Evolutionary conservation across 2,888 invertebrate genomes (phyloP).

Genomic region (Diloba caeruleocephala): DNA sequence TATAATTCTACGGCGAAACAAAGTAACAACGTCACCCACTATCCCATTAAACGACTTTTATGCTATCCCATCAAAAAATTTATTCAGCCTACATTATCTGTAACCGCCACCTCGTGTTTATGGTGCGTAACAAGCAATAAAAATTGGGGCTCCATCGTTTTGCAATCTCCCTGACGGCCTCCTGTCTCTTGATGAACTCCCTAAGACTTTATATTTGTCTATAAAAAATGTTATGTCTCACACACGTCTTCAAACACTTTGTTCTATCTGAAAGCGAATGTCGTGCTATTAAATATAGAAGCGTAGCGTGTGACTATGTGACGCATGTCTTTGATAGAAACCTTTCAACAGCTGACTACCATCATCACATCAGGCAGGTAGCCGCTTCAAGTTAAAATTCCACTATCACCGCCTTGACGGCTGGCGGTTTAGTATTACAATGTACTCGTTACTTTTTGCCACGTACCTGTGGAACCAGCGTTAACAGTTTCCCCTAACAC

Average conservation of each 20-base stretch:
- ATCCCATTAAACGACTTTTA: conserved; percentile 79
- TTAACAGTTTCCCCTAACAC: too few relatives aligned
- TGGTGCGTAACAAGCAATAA: conserved; percentile 87
- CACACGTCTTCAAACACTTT: conserved; percentile 49
- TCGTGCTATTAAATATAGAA: conserved; percentile 33
- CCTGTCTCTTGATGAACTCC: conserved; percentile 80
- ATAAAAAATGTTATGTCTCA: conserved; percentile 81
- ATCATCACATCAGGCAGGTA: too few relatives aligned
- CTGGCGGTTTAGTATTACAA: too few relatives aligned
- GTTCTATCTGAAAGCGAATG: conserved; percentile 16
- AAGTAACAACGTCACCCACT: conserved; percentile 54
- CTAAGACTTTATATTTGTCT: conserved; percentile 81
- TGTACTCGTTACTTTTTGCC: too few relatives aligned
- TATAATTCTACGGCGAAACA: conserved; percentile 20
- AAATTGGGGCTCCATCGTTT: conserved; percentile 83
- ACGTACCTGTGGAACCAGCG: too few relatives aligned
- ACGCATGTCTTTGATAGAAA: too few relatives aligned
- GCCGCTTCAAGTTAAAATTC: too few relatives aligned
- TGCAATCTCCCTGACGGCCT: conserved; percentile 76
- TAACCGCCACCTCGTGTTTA: conserved; percentile 80
- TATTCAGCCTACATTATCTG: conserved; percentile 77
- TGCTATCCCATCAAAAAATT: conserved; percentile 71
- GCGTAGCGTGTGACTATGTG: conserved; percentile 16
- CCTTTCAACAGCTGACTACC: too few relatives aligned
- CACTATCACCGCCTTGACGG: too few relatives aligned